Conservation (phyloP, 1,140 invertebrate genomes). For the Pogonomyrmex californicus region DNA sequence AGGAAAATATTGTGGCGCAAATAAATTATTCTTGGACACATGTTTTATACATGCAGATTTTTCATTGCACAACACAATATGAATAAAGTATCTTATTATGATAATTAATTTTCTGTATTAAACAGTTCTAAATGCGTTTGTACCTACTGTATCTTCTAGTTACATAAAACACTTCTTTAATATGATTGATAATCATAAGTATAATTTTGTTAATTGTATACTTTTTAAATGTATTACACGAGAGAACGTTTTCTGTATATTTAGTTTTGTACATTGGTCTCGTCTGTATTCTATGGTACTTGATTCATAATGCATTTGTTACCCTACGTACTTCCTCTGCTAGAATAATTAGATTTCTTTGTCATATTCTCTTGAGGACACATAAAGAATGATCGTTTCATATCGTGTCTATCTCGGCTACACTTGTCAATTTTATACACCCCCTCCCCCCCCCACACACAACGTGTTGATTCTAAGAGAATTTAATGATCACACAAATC, state of each 20-base stretch:
- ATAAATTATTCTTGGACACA: slow-evolving; percentile 77
- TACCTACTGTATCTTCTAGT: slow-evolving; percentile 27
- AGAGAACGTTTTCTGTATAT: neutral
- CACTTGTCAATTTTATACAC: slow-evolving; percentile 7
- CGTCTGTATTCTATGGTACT: neutral
- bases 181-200: neutral
- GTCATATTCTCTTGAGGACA: slow-evolving; percentile 11
- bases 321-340: slow-evolving; percentile 72
- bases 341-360: slow-evolving; percentile 30
- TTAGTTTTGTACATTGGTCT: slow-evolving; percentile 9
- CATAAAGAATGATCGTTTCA: slow-evolving; percentile 5
- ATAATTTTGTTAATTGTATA: neutral
- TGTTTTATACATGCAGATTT: slow-evolving; percentile 68
- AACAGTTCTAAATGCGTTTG: slow-evolving; percentile 15
- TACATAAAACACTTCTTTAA: slow-evolving; percentile 1
- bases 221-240: neutral
- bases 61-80: slow-evolving; percentile 64
- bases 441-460: neutral
- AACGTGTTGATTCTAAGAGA: slow-evolving; percentile 14
- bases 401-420: slow-evolving; percentile 17
- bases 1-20: slow-evolving; percentile 64
- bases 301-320: slow-evolving; percentile 63
- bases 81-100: slow-evolving; percentile 5
- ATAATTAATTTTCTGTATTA: slow-evolving; percentile 11
- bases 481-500: neutral